Evolutionary conservation across 1,140 invertebrate genomes (phyloP).

Genomic region (Habropoda laboriosa): DNA sequence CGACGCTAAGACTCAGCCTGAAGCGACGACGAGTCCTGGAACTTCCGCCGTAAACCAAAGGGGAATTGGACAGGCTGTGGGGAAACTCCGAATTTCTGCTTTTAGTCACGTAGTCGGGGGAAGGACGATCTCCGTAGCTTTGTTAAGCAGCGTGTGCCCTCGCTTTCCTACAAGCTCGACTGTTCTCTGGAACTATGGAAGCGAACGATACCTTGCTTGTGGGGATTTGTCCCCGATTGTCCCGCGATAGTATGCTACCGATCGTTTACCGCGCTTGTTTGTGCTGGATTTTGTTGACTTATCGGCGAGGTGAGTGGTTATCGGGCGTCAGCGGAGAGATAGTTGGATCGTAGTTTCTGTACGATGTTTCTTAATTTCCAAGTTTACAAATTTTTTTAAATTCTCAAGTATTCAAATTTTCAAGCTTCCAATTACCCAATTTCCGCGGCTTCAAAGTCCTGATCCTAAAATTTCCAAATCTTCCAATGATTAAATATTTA

Average conservation of each 20-base stretch:
- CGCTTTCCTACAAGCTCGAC: background rate
- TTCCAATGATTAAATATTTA: no score
- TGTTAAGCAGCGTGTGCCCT: slow-evolving; percentile 41
- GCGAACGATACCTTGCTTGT: background rate
- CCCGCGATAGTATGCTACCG: background rate
- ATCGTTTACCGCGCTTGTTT: background rate
- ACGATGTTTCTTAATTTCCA: no score
- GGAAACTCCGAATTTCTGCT: slow-evolving; percentile 48
- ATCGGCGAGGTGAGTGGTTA: background rate
- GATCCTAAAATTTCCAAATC: no score
- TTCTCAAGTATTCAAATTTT: no score
- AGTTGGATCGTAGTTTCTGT: no score
- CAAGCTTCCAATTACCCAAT: no score
- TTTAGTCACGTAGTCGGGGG: slow-evolving; percentile 49
- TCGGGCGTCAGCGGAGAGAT: background rate
- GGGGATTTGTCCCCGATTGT: background rate
- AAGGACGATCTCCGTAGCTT: slow-evolving; percentile 37
- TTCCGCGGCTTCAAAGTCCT: no score
- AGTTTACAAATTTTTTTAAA: no score
- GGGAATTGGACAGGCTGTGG: background rate
- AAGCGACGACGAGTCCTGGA: slow-evolving; percentile 46
- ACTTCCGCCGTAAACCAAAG: slow-evolving; percentile 32
- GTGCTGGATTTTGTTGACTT: background rate
- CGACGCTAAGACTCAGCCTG: slow-evolving; percentile 29
- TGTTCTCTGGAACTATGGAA: background rate